Conservation (phyloP, 2,888 invertebrate genomes). For the Pecten maximus region DNA sequence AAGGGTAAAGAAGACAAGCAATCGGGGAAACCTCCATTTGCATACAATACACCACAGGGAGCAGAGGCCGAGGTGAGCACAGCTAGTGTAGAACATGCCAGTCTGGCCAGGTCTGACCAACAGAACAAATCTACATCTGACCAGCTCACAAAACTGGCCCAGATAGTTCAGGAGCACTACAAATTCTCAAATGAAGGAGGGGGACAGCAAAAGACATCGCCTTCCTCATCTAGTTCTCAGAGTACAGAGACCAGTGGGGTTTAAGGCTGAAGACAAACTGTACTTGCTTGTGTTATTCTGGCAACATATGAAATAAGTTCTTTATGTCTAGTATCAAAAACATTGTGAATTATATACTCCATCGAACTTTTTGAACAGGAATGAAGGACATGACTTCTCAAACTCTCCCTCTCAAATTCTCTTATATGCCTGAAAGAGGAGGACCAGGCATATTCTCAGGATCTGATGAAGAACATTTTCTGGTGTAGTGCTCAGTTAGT, state of each 20-base stretch:
- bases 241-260: background rate
- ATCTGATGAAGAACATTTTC: background rate
- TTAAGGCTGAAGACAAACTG: background rate
- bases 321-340: too few species aligned
- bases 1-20: conserved; percentile 54
- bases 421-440: background rate
- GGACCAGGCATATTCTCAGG: background rate
- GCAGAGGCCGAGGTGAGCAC: conserved; percentile 58
- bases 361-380: too few species aligned
- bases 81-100: conserved; percentile 48
- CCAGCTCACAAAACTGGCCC: conserved; percentile 75
- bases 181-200: conserved; percentile 63
- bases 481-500: too few species aligned
- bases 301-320: too few species aligned
- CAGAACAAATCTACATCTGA: conserved; percentile 65
- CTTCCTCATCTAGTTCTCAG: background rate
- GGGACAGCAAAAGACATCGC: conserved; percentile 36
- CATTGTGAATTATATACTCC: too few species aligned
- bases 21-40: conserved; percentile 55
- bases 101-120: conserved; percentile 43
- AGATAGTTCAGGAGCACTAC: conserved; percentile 78
- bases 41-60: conserved; percentile 54
- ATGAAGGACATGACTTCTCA: too few species aligned
- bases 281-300: background rate
- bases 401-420: too few species aligned